Evolutionary conservation across 1,140 invertebrate species (phyloP), one percentile per base, ranked within the genome.

Genomic region (Drosophila funebris): DNA sequence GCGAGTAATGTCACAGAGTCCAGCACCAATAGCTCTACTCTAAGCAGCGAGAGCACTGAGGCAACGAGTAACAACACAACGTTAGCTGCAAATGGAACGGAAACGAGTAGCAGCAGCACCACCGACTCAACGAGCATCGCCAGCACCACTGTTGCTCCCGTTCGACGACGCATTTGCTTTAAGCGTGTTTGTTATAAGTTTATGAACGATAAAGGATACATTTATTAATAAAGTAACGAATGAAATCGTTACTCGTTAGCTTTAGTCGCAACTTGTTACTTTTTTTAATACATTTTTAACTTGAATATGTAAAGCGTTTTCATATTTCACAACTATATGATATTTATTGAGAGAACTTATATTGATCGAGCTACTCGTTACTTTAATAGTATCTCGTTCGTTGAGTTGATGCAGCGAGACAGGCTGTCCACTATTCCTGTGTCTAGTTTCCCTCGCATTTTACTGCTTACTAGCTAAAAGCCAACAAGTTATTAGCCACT

Each of bases 121-220:
- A 53, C 33, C 5, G 31, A 7, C 14, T 13, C 37, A 7, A 33
- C 36, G 2, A 29, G 3, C 5, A 37, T 24, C 18, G n/a, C 43
- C 18, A 68, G 44, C 8, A 63, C 62, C 2, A 31, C 31, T 7
- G 29, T 11, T 4, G 18, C 18, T 4, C 54, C 70, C 37, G 11
- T 5, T 1, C 43, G 64, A 14, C 37, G 18, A 1, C 68, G 82
- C 16, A 83, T 87, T 41, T 87, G 82, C 52, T 87, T 88, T 16
- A 87, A 78, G 43, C 63, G 82, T 0, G 58, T 63, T 2, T 87
- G 83, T 18, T 88, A 88, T 18, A 87, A 88, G 18, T 87, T 87
- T 9, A 36, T 27, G 11, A 73, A 54, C 27, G 83, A 88, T 16
- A 69, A 53, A 18, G 83, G 83, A 0, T 87, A 87, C 5, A 85